A percentile compares a stretch with the other conserved stretches of the same genome.
phyloP scores from a whole-genome alignment of 2,888 invertebrate genomes.

The Drosophila gaucha region DNA sequence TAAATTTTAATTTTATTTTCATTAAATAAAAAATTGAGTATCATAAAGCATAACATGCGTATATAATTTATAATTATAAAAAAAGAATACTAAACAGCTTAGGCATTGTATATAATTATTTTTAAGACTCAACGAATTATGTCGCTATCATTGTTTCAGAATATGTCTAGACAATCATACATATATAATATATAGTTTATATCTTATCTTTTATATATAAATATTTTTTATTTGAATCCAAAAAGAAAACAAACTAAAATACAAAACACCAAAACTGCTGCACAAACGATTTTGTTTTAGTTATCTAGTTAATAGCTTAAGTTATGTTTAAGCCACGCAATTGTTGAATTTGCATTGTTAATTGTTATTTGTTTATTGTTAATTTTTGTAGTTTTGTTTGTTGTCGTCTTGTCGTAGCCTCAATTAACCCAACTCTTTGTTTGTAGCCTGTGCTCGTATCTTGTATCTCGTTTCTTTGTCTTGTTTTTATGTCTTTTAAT shows the following conservation, averaged over 20 bases:
- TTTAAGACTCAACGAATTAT: constrained; percentile 12
- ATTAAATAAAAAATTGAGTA: constrained; percentile 5
- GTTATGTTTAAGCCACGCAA: constrained; percentile 41
- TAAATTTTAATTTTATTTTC: neutral
- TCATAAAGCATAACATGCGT: constrained; percentile 1
- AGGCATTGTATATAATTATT: constrained; percentile 25
- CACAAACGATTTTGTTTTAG: constrained; percentile 44
- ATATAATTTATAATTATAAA: constrained; percentile 23
- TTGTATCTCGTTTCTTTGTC: constrained; percentile 28
- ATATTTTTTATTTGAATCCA: neutral
- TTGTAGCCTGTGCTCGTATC: constrained; percentile 33
- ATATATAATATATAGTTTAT: constrained; percentile 10
- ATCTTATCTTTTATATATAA: constrained; percentile 9
- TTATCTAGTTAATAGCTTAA: constrained; percentile 35
- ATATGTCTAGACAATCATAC: constrained; percentile 1
- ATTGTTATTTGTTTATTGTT: constrained; percentile 32
- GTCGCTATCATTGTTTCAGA: constrained; percentile 12
- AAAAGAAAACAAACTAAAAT: constrained; percentile 18
- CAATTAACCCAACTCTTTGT: constrained; percentile 42
- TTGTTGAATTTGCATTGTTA: constrained; percentile 38
- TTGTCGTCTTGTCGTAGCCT: constrained; percentile 59
- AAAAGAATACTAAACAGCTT: neutral
- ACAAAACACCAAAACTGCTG: constrained; percentile 35
- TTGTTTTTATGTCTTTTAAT: constrained; percentile 32
- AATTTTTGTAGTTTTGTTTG: constrained; percentile 55